These are phyloP conservation scores for Teleiodes luculella DNA, from an alignment of 2,888 invertebrate genomes.

Conservation along the genomic window DNA sequence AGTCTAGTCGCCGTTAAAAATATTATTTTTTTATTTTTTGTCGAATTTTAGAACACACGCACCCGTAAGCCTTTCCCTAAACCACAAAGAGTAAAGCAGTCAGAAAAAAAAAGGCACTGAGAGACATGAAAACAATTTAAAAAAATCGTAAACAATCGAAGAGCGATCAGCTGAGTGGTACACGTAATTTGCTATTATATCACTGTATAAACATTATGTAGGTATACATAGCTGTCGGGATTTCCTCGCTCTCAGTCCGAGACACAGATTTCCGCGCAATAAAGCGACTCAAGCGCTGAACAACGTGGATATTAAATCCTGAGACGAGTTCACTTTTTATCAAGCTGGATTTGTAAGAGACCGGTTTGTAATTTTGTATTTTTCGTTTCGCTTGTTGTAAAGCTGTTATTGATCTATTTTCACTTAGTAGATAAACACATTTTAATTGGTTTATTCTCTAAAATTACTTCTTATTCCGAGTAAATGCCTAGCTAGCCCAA, in stretches of 20 bases:
- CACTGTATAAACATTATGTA: slow-evolving; percentile 49
- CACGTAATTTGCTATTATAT: slow-evolving; percentile 59
- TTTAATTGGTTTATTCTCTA: too few relatives aligned
- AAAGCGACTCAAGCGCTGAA: slow-evolving; percentile 51
- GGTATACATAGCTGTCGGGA: slow-evolving; percentile 43
- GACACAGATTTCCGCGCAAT: slow-evolving; percentile 41
- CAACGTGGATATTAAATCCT: background rate
- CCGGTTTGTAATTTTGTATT: background rate
- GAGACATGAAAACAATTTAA: slow-evolving; percentile 17
- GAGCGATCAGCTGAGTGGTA: slow-evolving; percentile 60
- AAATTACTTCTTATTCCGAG: too few relatives aligned
- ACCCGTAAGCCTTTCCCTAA: too few relatives aligned
- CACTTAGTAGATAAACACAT: too few relatives aligned
- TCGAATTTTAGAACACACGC: too few relatives aligned
- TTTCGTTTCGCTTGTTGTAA: background rate
- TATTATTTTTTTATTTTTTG: too few relatives aligned
- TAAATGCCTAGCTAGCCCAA: too few relatives aligned
- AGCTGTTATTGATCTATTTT: too few relatives aligned
- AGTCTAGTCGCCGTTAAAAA: too few relatives aligned
- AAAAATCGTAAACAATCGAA: slow-evolving; percentile 43
- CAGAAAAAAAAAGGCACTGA: slow-evolving; percentile 21
- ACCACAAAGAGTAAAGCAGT: background rate
- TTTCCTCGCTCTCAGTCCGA: slow-evolving; percentile 58
- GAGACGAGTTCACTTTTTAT: background rate
- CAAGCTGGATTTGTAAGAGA: background rate